Evolutionary conservation across 1,140 invertebrate genomes (phyloP).

Genomic region (Contarinia nasturtii): DNA sequence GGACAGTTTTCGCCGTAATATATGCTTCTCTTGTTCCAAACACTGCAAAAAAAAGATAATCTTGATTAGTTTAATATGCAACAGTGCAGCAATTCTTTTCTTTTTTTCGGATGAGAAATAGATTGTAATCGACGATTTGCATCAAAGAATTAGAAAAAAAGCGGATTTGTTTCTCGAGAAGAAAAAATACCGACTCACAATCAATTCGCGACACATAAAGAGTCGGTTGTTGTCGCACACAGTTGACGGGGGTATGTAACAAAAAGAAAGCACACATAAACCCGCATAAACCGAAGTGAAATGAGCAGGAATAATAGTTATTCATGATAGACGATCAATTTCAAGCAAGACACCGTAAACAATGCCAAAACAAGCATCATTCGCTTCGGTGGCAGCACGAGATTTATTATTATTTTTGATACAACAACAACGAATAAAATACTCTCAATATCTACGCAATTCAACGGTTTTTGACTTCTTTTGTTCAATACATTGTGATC

Average conservation of each 20-base stretch:
- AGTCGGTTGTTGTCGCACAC: too few species aligned
- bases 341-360: too few species aligned
- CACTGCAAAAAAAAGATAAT: slow-evolving; percentile 37
- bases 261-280: not conserved
- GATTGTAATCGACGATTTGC: not conserved
- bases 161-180: not conserved
- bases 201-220: too few species aligned
- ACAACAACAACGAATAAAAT: too few species aligned
- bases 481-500: too few species aligned
- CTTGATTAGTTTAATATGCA: not conserved
- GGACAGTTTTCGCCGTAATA: slow-evolving; percentile 62
- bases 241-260: not conserved
- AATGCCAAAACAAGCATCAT: too few species aligned
- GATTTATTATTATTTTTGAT: too few species aligned
- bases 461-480: too few species aligned
- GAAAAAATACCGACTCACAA: too few species aligned
- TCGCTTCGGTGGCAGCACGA: too few species aligned
- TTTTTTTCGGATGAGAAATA: not conserved
- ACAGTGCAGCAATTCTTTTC: not conserved
- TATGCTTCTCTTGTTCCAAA: slow-evolving; percentile 84
- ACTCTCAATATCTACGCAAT: too few species aligned
- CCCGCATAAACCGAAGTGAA: not conserved
- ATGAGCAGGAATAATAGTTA: not conserved
- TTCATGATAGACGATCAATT: not conserved
- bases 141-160: not conserved